A percentile compares a stretch with the other conserved stretches of the same genome.
Evolutionary conservation across 2,888 invertebrate genomes (phyloP).

Genomic region (Resseliella maxima): DNA sequence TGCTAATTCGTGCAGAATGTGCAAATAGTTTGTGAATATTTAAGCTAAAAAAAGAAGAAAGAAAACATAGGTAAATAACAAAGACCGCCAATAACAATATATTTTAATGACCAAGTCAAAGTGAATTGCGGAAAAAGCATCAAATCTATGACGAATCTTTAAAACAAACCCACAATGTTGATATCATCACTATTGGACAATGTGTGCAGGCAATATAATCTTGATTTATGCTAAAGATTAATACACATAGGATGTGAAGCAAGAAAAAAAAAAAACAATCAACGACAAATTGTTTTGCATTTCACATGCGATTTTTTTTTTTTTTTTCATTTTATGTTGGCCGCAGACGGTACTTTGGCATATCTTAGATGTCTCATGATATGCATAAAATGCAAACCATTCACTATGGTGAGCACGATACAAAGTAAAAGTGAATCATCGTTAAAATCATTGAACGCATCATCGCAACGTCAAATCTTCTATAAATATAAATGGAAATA

Average conservation of each 20-base stretch:
- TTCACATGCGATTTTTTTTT: background rate
- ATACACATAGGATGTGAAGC: background rate
- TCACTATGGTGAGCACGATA: background rate
- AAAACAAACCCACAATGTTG: background rate
- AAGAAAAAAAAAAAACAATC: background rate
- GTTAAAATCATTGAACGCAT: background rate
- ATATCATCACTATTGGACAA: background rate
- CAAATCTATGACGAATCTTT: background rate
- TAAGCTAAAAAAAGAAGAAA: no score
- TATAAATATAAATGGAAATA: background rate
- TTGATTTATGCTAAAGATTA: constrained; percentile 36
- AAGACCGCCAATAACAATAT: no score
- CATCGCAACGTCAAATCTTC: background rate
- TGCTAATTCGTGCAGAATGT: no score
- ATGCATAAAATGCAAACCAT: background rate
- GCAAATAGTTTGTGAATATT: no score
- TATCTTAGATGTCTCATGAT: no score
- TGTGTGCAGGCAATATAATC: background rate
- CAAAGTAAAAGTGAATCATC: constrained; percentile 3
- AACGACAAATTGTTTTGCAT: no score
- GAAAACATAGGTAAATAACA: no score
- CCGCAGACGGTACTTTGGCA: no score
- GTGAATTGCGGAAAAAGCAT: background rate
- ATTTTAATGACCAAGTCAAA: background rate
- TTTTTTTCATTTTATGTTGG: background rate